These are phyloP conservation scores for Microplitis deprimator DNA, from an alignment of 2,888 invertebrate species.

Conservation along the genomic window DNA sequence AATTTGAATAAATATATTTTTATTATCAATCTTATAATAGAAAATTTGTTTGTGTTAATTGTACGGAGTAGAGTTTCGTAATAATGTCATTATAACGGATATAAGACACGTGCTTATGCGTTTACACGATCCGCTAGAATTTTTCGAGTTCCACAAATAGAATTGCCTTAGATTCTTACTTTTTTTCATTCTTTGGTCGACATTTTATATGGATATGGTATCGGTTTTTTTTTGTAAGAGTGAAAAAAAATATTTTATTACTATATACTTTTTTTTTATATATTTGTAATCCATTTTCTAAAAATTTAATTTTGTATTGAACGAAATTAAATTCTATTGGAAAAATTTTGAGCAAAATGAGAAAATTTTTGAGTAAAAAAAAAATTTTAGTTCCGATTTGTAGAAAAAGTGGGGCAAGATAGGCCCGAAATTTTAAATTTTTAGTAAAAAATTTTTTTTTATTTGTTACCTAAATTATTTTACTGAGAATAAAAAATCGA, in stretches of 20 bases:
- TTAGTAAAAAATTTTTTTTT: background rate
- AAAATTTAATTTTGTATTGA: too few relatives aligned
- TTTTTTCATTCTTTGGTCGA: slow-evolving; percentile 18
- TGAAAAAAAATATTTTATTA: too few relatives aligned
- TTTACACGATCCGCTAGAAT: slow-evolving; percentile 27
- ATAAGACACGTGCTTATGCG: slow-evolving; percentile 28
- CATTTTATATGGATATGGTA: slow-evolving; percentile 10
- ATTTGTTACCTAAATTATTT: background rate
- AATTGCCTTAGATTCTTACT: slow-evolving; percentile 22
- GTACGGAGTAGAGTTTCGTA: slow-evolving; percentile 27
- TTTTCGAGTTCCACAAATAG: slow-evolving; percentile 17
- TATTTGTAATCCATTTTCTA: too few relatives aligned
- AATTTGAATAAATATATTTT: slow-evolving; percentile 4
- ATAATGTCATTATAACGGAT: slow-evolving; percentile 36
- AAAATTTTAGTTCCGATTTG: too few relatives aligned
- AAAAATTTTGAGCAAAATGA: too few relatives aligned
- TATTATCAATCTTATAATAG: slow-evolving; percentile 30
- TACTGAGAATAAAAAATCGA: background rate
- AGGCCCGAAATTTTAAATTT: too few relatives aligned
- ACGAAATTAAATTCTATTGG: too few relatives aligned
- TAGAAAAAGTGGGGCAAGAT: too few relatives aligned
- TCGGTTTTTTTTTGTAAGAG: background rate
- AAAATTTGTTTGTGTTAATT: background rate
- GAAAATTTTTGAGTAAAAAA: too few relatives aligned
- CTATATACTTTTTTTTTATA: too few relatives aligned